Evolutionary conservation across 2,797 vertebrate genomes (phyloP), one percentile per base, ranked within the genome.

Genomic region (Sebastes kiyomatsui): DNA sequence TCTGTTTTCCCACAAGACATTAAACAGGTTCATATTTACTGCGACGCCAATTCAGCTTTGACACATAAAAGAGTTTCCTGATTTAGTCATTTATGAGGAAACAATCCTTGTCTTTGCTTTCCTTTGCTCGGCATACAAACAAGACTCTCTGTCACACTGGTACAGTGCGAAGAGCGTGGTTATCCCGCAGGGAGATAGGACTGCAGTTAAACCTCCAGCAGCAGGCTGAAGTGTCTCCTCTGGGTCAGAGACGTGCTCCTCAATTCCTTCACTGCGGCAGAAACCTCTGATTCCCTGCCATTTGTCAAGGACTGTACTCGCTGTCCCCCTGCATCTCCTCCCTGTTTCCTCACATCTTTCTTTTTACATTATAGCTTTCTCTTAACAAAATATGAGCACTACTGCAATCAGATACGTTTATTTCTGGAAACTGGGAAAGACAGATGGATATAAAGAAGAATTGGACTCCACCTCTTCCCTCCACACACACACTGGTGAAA

Each of bases 191-290:
- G 80, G 88, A 90, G 88, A 72, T 35, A 60, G 75, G 84, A 75
- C 82, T 85, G 88, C 90, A 80, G 85, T 85, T 75, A 87, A 86
- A 90, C 67, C 90, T 88, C 81, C 81, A 64, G 83, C 86, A 89
- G 85, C 76, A 83, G 85, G 54, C 68, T 70, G 69, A 75, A 77
- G 69, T 61, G 56, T 84, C 87, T 90, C 87, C 84, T 89, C 67
- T 80, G 90, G 79, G 82, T 90, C 85, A 77, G 75, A 87, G 79
- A 78, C 68, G 65, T 67, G 78, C 81, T 82, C 77, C 79, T 83
- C 74, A 7, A 25, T 83, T 82, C 68, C 86, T 92, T 56, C 84
- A 89, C 90, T 90, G 92, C 88, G 8, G 87, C 85, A 90, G 68
- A 84, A 68, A 76, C 56, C 72, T 69, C 71, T 56, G 79, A 88